Evolutionary conservation across 1,140 invertebrate genomes (phyloP), one percentile per base, ranked within the genome.

Genomic region (Halyomorpha halys): DNA sequence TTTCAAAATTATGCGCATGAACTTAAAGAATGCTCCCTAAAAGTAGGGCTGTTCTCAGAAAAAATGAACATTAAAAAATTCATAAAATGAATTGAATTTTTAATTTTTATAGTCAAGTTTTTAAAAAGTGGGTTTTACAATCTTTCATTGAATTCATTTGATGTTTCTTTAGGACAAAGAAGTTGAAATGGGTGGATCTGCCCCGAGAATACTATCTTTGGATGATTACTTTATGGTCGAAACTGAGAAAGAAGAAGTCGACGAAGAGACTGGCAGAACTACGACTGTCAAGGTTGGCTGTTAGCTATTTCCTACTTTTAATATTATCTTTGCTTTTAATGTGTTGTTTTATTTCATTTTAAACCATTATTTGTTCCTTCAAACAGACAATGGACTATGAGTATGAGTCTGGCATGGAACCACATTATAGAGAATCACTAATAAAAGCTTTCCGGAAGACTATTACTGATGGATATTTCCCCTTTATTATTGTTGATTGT

Each of bases 161-260:
- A 39, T 39, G 13, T 3, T n/a, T 23, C 27, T 71, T 65, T 70
- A 89, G 86, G 87, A 88, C 67, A 85, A 85, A 71, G 86, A 89
- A 74, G 76, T 86, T 14, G 82, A 84, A 68, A 82, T 86, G 75
- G 86, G 87, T 54, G 86, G 86, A 3, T 83, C 85, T 65, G 89
- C 87, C 49, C 87, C 90, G 3, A 79, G 94, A 68, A 94, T 98
- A 70, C 80, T 97, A 61, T 93, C 90, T 67, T 81, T 98, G 49
- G 94, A 98, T 76, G 94, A 98, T 78, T 98, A 97, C 75, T 97
- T 96, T 71, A 87, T 96, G 76, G 84, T 88, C 53, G 94, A 97
- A 78, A 83, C 85, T 59, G 93, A 95, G 74, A 85, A 86, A 69
- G 82, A 86, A 71, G 81, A 86, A 67, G 81, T 80, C 34, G 90